Base-by-base conservation (phyloP, 2,113 vertebrate genomes). In the Archilochus colubris region DNA sequence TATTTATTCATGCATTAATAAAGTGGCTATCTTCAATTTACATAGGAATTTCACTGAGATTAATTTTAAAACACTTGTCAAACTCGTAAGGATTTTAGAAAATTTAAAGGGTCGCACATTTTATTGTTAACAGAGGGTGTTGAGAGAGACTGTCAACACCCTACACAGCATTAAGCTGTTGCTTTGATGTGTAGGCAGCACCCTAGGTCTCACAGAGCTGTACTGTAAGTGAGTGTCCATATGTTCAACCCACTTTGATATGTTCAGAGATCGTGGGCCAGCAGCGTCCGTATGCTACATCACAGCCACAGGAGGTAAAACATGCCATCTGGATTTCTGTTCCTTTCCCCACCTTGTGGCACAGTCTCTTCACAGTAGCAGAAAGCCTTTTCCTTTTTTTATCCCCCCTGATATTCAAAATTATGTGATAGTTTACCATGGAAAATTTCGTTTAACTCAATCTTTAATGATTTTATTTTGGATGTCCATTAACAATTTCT, bases 41-140 rank as follows among this genome's bases (percentile, higher is more conserved):
- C 15, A 16, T 48, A 63, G 68, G 68, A 83, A 40, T 81, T 93
- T 83, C 25, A 50, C 53, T 20, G 12, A 79, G 59, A 70, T 82
- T 15, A 72, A 67, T 93, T 94, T 83, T 83, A 77, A 92, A 88
- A 19, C 76, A 53, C 80, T 95, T 92, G 76, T 88, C 88, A 93
- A 93, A 86, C 73, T 70, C 63, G 53, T 48, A 86, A 89, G 46
- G 55, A 46, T 80, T 89, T 89, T 87, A 2, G 40, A 19, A 82
- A 48, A 84, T 51, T 0, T 75, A 40, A 87, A 74, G 76, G 76
- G 94, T 86, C 79, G 77, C 96, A 96, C 88, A 40, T 96, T 96
- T 94, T 83, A 94, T 93, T 96, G 92, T 94, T 95, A 94, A 72
- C 76, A 86, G 88, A 92, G 95, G 69, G 92, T 95, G 96, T 83